Evolutionary conservation across 2,888 invertebrate species (phyloP), one percentile per base, ranked within the genome.

Genomic region (Drosophila percnosoma): DNA sequence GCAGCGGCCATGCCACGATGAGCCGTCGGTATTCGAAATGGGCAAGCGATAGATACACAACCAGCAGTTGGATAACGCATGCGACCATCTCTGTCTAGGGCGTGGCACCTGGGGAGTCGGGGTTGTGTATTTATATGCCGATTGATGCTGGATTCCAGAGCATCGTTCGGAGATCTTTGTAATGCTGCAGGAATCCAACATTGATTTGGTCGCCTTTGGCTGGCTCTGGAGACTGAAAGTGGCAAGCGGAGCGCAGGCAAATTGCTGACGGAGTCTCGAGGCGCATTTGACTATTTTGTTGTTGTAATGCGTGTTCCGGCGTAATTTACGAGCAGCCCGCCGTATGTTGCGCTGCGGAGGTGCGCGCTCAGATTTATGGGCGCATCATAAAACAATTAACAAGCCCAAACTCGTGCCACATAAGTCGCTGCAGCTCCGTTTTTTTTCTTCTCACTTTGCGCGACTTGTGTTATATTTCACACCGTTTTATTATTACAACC

Each of bases 361-460:
- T 71, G 69, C 57, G 58, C 55, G 69, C 60, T 73, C 63, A 86
- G 83, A 90, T 90, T 90, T 89, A 90, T 88, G 90, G 70, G 68
- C 69, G 80, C 91, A 91, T 90, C 88, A 89, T 90, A 86, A 88
- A 89, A 91, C 88, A 89, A 89, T 89, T 89, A 89, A 89, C 89
- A 90, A 82, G 87, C 87, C 80, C 59, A 86, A 89, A 90, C 89
- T 90, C 90, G 88, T 89, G 91, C 90, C 90, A 82, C 82, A 90
- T 90, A 89, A 90, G 88, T 88, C 78, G 75, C 77, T 78, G 81
- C 73, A 80, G n/a, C 21, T 21, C 13, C 1, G 7, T 21, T 21
- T 1, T 4, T 21, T 11, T 13, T 1, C 4, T 13, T 49, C 48
- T 33, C 48, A 42, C 59, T 60, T 48, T 55, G 62, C 11, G 59